Base-by-base conservation (phyloP, 2,113 vertebrate genomes). In the Odontophorus gujanensis region DNA sequence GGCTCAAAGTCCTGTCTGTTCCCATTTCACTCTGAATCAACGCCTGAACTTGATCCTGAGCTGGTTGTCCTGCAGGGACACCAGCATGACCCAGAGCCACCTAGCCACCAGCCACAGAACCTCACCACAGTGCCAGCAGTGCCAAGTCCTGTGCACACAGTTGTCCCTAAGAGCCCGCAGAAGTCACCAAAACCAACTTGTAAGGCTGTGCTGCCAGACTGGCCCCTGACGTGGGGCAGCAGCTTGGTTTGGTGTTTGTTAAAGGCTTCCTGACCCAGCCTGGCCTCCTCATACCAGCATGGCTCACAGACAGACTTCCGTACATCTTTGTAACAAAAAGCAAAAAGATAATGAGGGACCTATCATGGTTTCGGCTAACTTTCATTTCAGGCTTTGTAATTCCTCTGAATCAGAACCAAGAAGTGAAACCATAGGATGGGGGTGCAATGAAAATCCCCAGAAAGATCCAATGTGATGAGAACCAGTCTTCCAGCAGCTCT, bases 101-200 rank as follows among this genome's bases (percentile, higher is more conserved):
- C 96, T 95, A 96, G 96, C 82, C 83, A 91, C 17, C 28, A 53
- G 24, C 57, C 32, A 61, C 25, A 61, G 80, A 93, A 95, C 88
- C 68, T 82, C 91, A 68, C 57, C 51, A 58, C 63, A 68, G 51
- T 67, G 71, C 63, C 63, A 28, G 65, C 24, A 57, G 47, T 34
- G 22, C 3, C 1, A 86, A 55, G 20, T 7, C 25, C 40, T 3
- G 2, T 0, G 11, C 9, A 53, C 34, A 36, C 40, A 51, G 2
- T 17, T 55, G n/a, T 17, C 57, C 68, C 43, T 15, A 43, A 71
- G 87, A 61, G 4, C 4, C 21, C 12, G 61, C 24, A 72, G 77
- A 53, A 5, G 36, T 22, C 47, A 40, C 20, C 1, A 5, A 79
- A 45, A 32, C 7, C 47, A 67, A 7, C 19, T 12, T 10, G 1